Base-by-base conservation (phyloP, 2,797 vertebrate genomes). In the Gymnoscopelus braueri region DNA sequence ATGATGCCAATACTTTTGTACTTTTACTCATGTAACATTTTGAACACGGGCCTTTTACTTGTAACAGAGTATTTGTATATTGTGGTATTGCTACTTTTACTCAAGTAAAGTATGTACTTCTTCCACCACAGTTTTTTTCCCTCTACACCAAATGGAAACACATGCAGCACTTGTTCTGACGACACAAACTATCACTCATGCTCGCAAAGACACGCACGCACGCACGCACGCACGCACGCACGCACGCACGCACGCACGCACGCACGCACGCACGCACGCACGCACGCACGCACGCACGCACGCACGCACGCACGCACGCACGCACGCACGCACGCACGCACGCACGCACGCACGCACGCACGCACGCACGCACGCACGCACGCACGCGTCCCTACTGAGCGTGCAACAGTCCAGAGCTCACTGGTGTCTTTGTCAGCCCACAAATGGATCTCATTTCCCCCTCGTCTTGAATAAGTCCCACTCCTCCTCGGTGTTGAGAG, bases 391-490 rank as follows among this genome's bases (percentile, higher is more conserved):
- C 50, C 75, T 69, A 71, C 23, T 13, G 73, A 72, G 78, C 26
- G 26, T 29, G 26, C 26, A 29, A 29, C 26, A 29, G 26, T 35
- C 26, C 0, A 19, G 3, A 72, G 83, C 67, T 85, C 84, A 84
- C 71, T 74, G 69, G 63, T 51, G 50, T 78, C 63, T 73, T 71
- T 75, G 50, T 78, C 65, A 74, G 7, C 73, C 73, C 70, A 66
- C 76, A 54, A 71, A 59, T 63, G 26, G 61, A 55, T 9, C 19
- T 19, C 26, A 49, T 63, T 67, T 72, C 23, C 9, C 35, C 44
- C 64, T 32, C 4, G 3, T 75, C 65, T 19, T 52, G 62, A 47
- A 74, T 6, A 50, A 29, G 26, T 70, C 65, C 49, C 35, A 39
- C 35, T 62, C 63, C 78, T 72, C 67, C 24, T 2, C 9, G 8